Base-by-base conservation (phyloP, 2,797 vertebrate species). In the Clarias laeviceps region DNA sequence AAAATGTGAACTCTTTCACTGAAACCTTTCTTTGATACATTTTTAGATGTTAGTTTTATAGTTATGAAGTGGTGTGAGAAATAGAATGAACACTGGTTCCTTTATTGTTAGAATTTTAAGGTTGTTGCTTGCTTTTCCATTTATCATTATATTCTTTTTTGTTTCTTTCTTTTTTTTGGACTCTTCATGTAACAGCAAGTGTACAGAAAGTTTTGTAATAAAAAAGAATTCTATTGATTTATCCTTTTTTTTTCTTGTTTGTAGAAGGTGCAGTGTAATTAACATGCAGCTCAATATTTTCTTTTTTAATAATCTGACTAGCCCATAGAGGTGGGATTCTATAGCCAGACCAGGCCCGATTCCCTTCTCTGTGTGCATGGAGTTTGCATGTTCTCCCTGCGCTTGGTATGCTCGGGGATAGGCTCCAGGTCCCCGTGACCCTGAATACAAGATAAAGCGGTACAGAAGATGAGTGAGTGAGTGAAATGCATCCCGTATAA, bases 121-220 rank as follows among this genome's bases (percentile, higher is more conserved):
- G 84, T 91, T 93, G 92, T 92, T 93, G 92, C 91, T 91, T 92
- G 91, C 93, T 93, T 90, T 90, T 91, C 90, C 37, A 40, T 68
- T 68, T 68, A 59, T 76, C 80, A 62, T 32, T 92, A 88, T 91
- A 80, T 81, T 59, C 18, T 68, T 86, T 66, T 40, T 54, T 50
- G 2, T 82, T 81, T 59, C 11, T 68, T 83, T 65, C 29, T 9
- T 54, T 83, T 78, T 69, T 65, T 40, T 80, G 68, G 77, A 82
- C 77, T 89, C 57, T 86, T 89, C 80, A 84, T 89, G 87, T 88
- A 88, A 87, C 82, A 70, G 61, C 81, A 87, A 84, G 90, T 95
- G 93, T 95, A 95, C 94, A 95, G 92, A 93, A 79, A 73, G 62
- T 94, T 95, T 96, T 95, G 89, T 95, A 94, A 94, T 95, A 93